phyloP scores from a whole-genome alignment of 2,888 invertebrate genomes.

The Drosophila multiciliata region DNA sequence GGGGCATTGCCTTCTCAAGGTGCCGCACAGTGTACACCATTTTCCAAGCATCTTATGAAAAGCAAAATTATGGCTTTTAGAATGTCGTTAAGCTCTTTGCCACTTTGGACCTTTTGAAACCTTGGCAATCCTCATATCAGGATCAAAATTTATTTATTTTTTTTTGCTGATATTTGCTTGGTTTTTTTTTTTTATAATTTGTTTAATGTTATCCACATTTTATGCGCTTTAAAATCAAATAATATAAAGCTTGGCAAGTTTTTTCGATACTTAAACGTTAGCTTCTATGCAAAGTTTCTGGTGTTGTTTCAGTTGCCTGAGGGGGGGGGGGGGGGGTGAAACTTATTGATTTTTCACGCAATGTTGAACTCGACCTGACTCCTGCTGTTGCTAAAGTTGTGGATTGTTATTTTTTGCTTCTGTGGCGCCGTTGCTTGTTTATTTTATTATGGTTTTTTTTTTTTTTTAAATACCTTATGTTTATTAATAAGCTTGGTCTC shows the following conservation, averaged over 20 bases:
- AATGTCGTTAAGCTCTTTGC: background rate
- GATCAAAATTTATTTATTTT: background rate
- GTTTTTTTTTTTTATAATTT: background rate
- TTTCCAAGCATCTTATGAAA: background rate
- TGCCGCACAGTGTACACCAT: background rate
- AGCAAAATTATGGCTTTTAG: background rate
- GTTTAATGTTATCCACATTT: background rate
- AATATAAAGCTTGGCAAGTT: too few species aligned
- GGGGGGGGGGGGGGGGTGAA: conserved; percentile 37
- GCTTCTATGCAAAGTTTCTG: background rate
- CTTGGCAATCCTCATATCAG: background rate
- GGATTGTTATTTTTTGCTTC: conserved; percentile 67
- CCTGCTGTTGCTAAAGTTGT: conserved; percentile 52
- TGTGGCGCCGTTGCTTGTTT: conserved; percentile 45
- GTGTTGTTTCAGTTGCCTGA: conserved; percentile 15
- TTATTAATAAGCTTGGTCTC: conserved; percentile 64
- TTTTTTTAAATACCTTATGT: conserved; percentile 52
- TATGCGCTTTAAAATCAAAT: too few species aligned
- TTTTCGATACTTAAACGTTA: background rate
- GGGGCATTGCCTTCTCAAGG: conserved; percentile 6
- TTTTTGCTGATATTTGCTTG: background rate
- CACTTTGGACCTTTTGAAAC: background rate
- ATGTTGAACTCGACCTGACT: conserved; percentile 26
- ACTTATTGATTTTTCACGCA: conserved; percentile 70
- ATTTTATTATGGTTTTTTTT: conserved; percentile 45